Percentiles rank a stretch among this genome's conserved stretches.
Evolutionary conservation across 2,797 vertebrate genomes (phyloP).

Genomic region (Naso thynnoides): DNA sequence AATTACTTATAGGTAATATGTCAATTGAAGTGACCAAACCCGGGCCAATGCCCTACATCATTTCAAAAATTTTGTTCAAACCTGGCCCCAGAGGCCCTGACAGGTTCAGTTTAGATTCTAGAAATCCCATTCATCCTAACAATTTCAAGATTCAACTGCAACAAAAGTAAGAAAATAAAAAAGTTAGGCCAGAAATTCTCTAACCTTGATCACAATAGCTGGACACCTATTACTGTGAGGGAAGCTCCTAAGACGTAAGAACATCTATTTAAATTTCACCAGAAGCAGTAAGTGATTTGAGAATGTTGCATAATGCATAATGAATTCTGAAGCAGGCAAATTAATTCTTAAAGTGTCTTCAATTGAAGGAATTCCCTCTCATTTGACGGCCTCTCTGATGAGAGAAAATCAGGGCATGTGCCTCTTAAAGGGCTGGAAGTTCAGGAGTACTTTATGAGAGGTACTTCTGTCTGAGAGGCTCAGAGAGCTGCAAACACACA

Average conservation of each 20-base stretch:
- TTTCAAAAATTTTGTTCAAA: too few relatives aligned
- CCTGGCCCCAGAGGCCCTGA: too few relatives aligned
- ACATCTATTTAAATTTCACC: not conserved
- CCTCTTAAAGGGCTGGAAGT: slow-evolving; percentile 16
- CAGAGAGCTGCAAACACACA: not conserved
- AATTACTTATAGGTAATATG: too few relatives aligned
- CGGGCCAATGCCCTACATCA: too few relatives aligned
- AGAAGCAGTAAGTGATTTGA: not conserved
- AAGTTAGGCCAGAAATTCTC: too few relatives aligned
- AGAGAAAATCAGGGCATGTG: slow-evolving; percentile 21
- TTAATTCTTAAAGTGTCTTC: slow-evolving; percentile 25
- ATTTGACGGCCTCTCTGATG: slow-evolving; percentile 20
- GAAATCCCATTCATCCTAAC: too few relatives aligned
- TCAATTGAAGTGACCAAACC: too few relatives aligned
- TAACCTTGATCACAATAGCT: not conserved
- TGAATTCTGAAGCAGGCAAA: slow-evolving; percentile 6
- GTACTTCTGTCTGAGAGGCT: slow-evolving; percentile 36
- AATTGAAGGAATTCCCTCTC: slow-evolving; percentile 26
- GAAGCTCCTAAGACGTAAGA: not conserved
- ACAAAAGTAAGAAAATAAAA: too few relatives aligned
- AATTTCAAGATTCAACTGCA: too few relatives aligned
- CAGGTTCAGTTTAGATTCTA: too few relatives aligned
- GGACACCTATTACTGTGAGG: not conserved
- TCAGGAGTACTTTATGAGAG: slow-evolving; percentile 19
- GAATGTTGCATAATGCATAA: not conserved